Evolutionary conservation across 2,113 vertebrate species (phyloP), one percentile per base, ranked within the genome.

Genomic region (Litocranius walleri): DNA sequence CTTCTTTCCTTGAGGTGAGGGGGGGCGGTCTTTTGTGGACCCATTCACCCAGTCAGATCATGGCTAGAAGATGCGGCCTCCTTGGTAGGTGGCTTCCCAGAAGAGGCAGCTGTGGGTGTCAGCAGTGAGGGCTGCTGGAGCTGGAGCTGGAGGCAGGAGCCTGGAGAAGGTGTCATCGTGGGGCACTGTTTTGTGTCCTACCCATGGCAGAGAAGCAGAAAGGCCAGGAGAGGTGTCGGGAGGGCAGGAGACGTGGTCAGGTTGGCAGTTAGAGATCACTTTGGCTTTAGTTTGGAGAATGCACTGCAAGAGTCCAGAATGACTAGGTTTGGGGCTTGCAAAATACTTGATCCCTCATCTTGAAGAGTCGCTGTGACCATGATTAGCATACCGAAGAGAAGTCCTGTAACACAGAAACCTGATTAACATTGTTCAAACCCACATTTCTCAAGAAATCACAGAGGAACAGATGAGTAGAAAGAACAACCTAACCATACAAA

Each of bases 221-320:
- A 67, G 27, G 2, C 14, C 29, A 7, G 25, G n/a, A 59, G 29
- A n/a, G 9, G 2, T 33, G 7, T 9, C 12, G 83, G 16, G 6
- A 29, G 1, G 3, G 57, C 50, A 82, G 50, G 19, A 21, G 19
- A 21, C 3, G 1, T 1, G 0, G 36, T 43, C 48, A 15, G 13
- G 10, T 8, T 36, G 54, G 61, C 43, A 40, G 9, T 48, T 56
- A 74, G 64, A 88, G 45, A 23, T 84, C 17, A 25, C 3, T 88
- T 56, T 15, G 64, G 45, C n/a, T 86, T 81, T 33, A 14, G 74
- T 8, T 27, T n/a, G 30, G 19, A 88, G 30, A 96, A 88, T 3
- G 13, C 48, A 71, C 27, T 19, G 29, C 57, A 52, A 29, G 9
- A 19, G 29, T 30, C 7, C 36, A 30, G 29, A 45, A 59, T 17